phyloP scores from a whole-genome alignment of 1,140 invertebrate species.

The Protaetia brevitarsis region DNA sequence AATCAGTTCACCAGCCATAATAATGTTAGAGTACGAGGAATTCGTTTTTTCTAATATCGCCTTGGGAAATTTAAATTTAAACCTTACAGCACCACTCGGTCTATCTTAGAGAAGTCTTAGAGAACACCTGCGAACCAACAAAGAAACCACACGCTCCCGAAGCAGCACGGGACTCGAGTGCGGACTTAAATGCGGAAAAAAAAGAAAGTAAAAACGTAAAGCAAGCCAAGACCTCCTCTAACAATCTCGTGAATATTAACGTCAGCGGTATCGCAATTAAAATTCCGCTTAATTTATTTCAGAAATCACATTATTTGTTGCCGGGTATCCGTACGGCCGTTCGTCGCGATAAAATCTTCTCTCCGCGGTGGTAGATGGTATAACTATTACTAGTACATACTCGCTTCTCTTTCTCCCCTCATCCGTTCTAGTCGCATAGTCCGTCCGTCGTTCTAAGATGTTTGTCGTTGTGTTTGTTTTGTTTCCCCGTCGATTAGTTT shows the following conservation, averaged over 20 bases:
- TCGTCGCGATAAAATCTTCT: neutral
- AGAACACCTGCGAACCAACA: too few relatives aligned
- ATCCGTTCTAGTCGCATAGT: neutral
- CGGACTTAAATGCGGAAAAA: too few relatives aligned
- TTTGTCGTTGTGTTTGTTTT: neutral
- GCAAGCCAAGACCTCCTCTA: too few relatives aligned
- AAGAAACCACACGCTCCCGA: too few relatives aligned
- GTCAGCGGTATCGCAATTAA: constrained; percentile 9
- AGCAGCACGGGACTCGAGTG: too few relatives aligned
- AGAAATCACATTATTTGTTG: constrained; percentile 4
- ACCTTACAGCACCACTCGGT: too few relatives aligned
- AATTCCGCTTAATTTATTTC: constrained; percentile 16
- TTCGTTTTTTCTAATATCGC: too few relatives aligned
- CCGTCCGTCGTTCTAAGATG: neutral
- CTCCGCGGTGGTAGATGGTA: neutral
- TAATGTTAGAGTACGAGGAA: too few relatives aligned
- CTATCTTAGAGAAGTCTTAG: too few relatives aligned
- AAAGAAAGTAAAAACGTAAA: too few relatives aligned
- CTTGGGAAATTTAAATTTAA: too few relatives aligned
- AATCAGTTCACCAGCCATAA: too few relatives aligned
- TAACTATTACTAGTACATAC: neutral
- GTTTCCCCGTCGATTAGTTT: neutral
- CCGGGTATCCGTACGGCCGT: neutral
- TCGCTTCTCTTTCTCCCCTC: neutral
- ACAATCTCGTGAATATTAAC: neutral